These are phyloP conservation scores for Melanerpes aurifrons DNA, from an alignment of 2,113 vertebrate genomes.

Conservation along the genomic window DNA sequence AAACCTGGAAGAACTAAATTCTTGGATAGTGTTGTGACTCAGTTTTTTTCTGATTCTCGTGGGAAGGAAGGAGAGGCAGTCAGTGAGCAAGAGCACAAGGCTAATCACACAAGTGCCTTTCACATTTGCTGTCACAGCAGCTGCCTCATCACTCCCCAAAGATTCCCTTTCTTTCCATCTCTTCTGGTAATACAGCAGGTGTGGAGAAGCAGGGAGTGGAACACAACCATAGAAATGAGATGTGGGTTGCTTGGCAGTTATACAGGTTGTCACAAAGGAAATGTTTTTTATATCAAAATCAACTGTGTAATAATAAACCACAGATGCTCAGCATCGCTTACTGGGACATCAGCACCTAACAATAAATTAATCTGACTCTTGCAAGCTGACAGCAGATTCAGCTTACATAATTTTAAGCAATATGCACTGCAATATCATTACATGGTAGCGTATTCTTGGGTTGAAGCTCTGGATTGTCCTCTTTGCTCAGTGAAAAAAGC, in stretches of 20 bases:
- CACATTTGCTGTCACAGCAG: neutral
- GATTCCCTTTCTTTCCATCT: neutral
- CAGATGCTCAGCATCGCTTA: neutral
- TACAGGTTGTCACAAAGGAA: neutral
- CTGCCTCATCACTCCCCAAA: neutral
- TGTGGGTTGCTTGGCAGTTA: neutral
- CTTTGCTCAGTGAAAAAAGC: neutral
- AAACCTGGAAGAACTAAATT: neutral
- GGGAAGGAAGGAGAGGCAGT: neutral
- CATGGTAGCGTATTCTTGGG: neutral
- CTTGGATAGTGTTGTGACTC: fast-evolving
- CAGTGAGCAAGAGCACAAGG: neutral
- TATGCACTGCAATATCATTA: neutral
- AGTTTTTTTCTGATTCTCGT: neutral
- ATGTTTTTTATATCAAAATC: neutral
- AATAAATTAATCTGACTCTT: neutral
- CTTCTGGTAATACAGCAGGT: neutral
- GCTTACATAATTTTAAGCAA: too few species aligned
- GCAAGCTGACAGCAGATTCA: neutral
- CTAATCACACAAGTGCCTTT: neutral
- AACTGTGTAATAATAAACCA: neutral
- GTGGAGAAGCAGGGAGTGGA: neutral
- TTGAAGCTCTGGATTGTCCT: neutral
- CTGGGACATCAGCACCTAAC: neutral
- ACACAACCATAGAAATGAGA: neutral